Conservation (phyloP, 2,113 vertebrate species). For the Chloroceryle aenea region DNA sequence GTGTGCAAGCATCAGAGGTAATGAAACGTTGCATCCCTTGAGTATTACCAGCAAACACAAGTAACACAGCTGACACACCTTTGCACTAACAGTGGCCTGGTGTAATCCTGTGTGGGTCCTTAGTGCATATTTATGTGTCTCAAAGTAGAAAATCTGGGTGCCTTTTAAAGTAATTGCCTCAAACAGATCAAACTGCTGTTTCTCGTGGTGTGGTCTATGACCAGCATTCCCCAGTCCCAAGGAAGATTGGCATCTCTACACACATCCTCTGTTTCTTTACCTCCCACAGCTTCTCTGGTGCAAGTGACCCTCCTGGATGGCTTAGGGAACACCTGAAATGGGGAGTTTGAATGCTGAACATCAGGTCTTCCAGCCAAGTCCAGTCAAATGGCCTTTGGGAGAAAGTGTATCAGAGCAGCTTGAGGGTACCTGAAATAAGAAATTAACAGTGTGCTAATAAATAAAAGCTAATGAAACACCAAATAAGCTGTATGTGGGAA, state of each 20-base stretch:
- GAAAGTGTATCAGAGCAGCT: background rate
- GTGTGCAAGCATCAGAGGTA: background rate
- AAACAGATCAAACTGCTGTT: background rate
- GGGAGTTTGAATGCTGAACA: background rate
- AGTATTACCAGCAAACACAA: background rate
- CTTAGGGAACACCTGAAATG: background rate
- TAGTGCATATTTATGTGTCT: background rate
- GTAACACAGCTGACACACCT: background rate
- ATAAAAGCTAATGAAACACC: background rate
- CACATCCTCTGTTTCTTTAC: background rate
- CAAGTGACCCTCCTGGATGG: background rate
- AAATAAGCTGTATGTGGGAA: background rate
- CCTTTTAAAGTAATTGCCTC: background rate
- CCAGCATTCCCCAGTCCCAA: background rate
- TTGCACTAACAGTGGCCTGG: accelerated
- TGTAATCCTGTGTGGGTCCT: background rate
- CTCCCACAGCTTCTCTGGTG: background rate
- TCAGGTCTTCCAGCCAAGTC: background rate
- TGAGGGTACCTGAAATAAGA: background rate
- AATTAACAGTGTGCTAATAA: background rate
- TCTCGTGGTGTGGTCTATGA: background rate
- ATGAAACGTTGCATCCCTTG: background rate
- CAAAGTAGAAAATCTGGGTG: too few relatives aligned
- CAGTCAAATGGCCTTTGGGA: background rate
- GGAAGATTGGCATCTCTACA: background rate